Evolutionary conservation across 2,888 invertebrate genomes (phyloP), one percentile per base, ranked within the genome.

Genomic region (Lobophora halterata): DNA sequence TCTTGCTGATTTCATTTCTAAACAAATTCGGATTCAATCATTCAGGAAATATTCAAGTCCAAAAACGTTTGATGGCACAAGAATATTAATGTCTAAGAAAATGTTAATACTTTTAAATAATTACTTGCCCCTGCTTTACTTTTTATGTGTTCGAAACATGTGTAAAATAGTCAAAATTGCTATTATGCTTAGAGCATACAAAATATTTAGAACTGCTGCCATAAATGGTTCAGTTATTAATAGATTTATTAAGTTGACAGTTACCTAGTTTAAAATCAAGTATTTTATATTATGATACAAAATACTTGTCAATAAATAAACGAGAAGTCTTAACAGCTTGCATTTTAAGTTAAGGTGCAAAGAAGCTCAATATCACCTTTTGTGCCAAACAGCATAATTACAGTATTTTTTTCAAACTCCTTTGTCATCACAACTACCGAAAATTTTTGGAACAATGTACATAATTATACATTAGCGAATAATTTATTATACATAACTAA

Each of bases 401-500:
- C 14, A 10, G 12, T 32, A 13, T 13, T 17, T 30, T 24, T 39
- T 11, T 24, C 10, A 38, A 19, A 21, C 25, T 16, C 17, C 47
- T 41, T 53, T 45, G 35, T 62, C 55, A 49, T 57, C 61, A 60
- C 55, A 47, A 58, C 60, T 61, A 66, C 62, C 61, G 59, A 65
- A 49, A 62, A 72, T 62, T 82, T 81, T 82, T 81, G 80, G 79
- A 82, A 64, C 77, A 69, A 76, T 82, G 83, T 83, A 82, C 79
- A 83, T 82, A 79, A 69, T 58, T 79, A 79, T 78, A 77, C 61
- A 75, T 66, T 67, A 61, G 49, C 65, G 65, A 73, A 71, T 67
- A 60, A 60, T 64, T 60, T 56, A 55, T 46, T 56, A 56, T 57
- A 49, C 53, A 53, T 58, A 50, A 60, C 58, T 62, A 62, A 63